Evolutionary conservation across 2,888 invertebrate genomes (phyloP).

Genomic region (Nemapogon koenigi): DNA sequence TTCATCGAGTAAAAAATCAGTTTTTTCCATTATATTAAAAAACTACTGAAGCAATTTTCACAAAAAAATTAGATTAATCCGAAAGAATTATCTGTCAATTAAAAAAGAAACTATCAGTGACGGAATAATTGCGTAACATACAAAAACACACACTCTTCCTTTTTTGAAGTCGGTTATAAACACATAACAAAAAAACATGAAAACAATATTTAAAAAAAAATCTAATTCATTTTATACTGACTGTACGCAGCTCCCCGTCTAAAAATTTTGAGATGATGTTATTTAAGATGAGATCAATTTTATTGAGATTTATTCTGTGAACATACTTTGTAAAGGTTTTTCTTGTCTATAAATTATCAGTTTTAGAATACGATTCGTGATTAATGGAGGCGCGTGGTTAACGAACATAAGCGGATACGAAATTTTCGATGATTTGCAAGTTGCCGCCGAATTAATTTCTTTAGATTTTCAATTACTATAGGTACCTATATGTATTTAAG

Average conservation of each 20-base stretch:
- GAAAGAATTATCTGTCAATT: no score
- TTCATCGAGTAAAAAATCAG: no score
- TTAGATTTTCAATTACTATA: neutral
- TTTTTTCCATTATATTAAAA: no score
- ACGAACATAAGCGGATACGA: neutral
- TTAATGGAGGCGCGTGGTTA: constrained; percentile 27
- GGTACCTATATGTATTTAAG: neutral
- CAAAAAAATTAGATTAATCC: no score
- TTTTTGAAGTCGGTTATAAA: no score
- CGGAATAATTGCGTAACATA: no score
- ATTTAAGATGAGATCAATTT: constrained; percentile 58
- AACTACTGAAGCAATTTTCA: no score
- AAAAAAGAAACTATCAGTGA: no score
- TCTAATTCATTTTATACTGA: constrained; percentile 23
- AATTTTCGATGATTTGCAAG: constrained; percentile 19
- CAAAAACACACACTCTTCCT: no score
- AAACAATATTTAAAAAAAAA: neutral
- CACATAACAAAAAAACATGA: no score
- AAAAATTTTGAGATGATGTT: constrained; percentile 44
- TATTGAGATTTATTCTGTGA: constrained; percentile 58
- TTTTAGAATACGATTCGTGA: constrained; percentile 27
- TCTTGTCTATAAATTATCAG: constrained; percentile 41
- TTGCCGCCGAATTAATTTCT: neutral
- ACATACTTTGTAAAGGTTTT: constrained; percentile 38
- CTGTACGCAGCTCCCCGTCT: constrained; percentile 29